These are phyloP conservation scores for Morphnarchus princeps DNA, from an alignment of 2,113 vertebrate species.

Conservation along the genomic window DNA sequence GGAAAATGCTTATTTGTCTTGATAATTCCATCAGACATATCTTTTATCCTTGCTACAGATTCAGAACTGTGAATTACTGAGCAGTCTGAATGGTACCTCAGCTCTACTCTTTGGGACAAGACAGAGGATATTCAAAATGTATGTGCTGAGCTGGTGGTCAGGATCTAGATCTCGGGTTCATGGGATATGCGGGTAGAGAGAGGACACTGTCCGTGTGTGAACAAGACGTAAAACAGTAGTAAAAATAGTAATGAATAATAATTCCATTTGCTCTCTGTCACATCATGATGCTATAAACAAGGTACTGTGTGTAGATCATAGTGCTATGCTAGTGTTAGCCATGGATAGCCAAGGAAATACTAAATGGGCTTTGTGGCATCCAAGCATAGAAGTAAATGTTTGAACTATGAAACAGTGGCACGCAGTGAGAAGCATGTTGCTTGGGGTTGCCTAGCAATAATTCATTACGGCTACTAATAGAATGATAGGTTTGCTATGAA, in stretches of 20 bases:
- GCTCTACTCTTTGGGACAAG: not conserved
- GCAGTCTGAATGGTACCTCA: not conserved
- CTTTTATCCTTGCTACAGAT: not conserved
- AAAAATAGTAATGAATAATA: not conserved
- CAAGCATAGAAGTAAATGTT: not conserved
- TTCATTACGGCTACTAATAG: not conserved
- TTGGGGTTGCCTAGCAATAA: constrained; percentile 27
- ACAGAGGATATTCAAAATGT: not conserved
- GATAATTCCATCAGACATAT: not conserved
- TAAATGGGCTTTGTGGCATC: not conserved
- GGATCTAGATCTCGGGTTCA: not conserved
- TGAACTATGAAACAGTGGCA: not conserved
- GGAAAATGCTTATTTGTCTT: not conserved
- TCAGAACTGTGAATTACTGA: not conserved
- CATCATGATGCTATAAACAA: not conserved
- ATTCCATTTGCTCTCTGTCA: not conserved
- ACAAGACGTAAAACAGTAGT: not conserved
- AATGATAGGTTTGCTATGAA: not conserved
- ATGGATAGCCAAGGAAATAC: not conserved
- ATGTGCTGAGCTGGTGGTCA: accelerated
- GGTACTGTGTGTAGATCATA: not conserved
- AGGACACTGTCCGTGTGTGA: not conserved
- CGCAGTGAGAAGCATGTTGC: not conserved
- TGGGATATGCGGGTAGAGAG: not conserved
- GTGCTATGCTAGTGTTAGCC: not conserved